Evolutionary conservation across 2,113 vertebrate species (phyloP).

Genomic region (Zeus faber): DNA sequence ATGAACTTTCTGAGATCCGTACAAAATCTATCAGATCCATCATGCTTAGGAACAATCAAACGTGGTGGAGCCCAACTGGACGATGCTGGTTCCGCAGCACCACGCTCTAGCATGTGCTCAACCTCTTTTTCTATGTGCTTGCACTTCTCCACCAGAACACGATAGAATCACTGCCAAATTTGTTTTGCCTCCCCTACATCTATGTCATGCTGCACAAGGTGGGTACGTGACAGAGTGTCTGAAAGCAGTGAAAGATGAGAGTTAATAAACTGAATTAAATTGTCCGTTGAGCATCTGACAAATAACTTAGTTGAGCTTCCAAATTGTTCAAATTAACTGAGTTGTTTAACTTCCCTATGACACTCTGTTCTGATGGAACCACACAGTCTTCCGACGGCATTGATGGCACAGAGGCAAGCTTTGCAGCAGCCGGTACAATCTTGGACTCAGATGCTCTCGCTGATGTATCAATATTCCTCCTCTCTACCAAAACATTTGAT

Average conservation of each 20-base stretch:
- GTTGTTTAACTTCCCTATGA: too few relatives aligned
- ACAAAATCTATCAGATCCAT: background rate
- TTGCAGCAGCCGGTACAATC: too few relatives aligned
- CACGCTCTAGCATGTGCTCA: slow-evolving; percentile 11
- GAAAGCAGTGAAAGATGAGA: background rate
- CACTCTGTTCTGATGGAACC: background rate
- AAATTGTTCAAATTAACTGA: background rate
- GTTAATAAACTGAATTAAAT: background rate
- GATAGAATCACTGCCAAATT: slow-evolving; percentile 9
- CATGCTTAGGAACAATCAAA: background rate
- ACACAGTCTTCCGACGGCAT: background rate
- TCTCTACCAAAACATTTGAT: background rate
- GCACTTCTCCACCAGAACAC: background rate
- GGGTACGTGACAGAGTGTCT: slow-evolving; percentile 5
- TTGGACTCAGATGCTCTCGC: too few relatives aligned
- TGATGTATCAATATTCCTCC: too few relatives aligned
- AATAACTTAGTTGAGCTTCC: slow-evolving; percentile 3
- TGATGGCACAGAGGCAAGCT: background rate
- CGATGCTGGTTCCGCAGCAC: slow-evolving; percentile 1
- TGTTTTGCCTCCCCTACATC: slow-evolving; percentile 3
- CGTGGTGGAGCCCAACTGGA: slow-evolving; percentile 15
- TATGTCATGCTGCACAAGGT: slow-evolving; percentile 13
- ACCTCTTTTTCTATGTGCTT: slow-evolving; percentile 7
- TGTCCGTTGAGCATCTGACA: background rate
- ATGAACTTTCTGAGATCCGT: background rate